phyloP scores from a whole-genome alignment of 2,888 invertebrate genomes.

The Cerastis rubricosa region DNA sequence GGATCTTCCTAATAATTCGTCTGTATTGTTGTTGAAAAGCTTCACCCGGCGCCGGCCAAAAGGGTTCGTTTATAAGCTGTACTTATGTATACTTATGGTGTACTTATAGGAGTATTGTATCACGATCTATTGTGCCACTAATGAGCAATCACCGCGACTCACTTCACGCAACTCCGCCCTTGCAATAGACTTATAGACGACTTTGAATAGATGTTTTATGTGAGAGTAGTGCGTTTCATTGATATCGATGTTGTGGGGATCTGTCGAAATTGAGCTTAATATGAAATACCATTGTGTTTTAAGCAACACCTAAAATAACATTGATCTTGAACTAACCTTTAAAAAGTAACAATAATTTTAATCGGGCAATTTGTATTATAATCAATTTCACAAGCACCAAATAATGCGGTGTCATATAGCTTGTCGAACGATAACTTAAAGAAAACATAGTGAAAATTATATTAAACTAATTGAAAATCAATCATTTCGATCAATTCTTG shows the following conservation, averaged over 20 bases:
- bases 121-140: slow-evolving; percentile 82
- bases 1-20: slow-evolving; percentile 48
- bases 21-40: slow-evolving; percentile 56
- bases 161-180: slow-evolving; percentile 72
- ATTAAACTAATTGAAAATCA: slow-evolving; percentile 31
- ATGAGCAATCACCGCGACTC: slow-evolving; percentile 84
- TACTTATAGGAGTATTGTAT: slow-evolving; percentile 74
- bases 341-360: neutral
- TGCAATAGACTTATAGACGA: slow-evolving; percentile 67
- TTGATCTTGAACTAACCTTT: neutral
- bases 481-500: neutral
- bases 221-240: slow-evolving; percentile 8
- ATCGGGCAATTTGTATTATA: neutral
- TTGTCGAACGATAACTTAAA: neutral
- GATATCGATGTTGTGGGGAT: neutral
- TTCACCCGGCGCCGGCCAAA: slow-evolving; percentile 46
- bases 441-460: neutral
- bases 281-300: too few species aligned
- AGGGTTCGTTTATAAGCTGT: slow-evolving; percentile 56
- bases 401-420: neutral
- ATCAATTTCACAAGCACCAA: neutral
- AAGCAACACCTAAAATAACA: neutral
- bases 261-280: neutral
- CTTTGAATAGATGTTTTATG: slow-evolving; percentile 67
- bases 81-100: slow-evolving; percentile 48